phyloP scores from a whole-genome alignment of 2,797 vertebrate genomes.

The Schizopygopsis malacanthus region DNA sequence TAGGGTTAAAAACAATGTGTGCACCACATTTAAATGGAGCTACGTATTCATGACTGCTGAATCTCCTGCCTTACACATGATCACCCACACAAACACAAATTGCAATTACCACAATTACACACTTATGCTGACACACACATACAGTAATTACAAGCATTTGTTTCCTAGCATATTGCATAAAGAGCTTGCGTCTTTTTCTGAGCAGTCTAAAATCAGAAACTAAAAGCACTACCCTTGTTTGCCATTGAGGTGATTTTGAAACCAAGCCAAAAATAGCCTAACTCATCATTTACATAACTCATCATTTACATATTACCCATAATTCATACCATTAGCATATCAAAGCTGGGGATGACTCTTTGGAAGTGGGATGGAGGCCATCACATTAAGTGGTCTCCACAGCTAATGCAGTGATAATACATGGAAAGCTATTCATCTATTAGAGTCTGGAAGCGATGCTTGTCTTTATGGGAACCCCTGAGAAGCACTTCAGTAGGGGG shows the following conservation, averaged over 20 bases:
- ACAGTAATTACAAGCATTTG: constrained; percentile 40
- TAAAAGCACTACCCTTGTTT: constrained; percentile 67
- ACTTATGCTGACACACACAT: constrained; percentile 22
- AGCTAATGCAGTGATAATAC: constrained; percentile 46
- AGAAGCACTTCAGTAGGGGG: constrained; percentile 11
- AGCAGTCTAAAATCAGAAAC: constrained; percentile 49
- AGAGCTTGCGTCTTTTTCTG: not conserved
- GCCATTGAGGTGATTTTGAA: constrained; percentile 68
- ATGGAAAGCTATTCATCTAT: constrained; percentile 40
- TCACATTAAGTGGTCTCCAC: constrained; percentile 53
- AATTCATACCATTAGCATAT: constrained; percentile 71
- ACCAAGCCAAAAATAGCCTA: constrained; percentile 64
- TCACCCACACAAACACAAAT: constrained; percentile 31
- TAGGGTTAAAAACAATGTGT: constrained; percentile 15
- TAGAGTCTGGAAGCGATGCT: constrained; percentile 24
- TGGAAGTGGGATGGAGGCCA: constrained; percentile 43
- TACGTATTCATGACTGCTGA: constrained; percentile 6
- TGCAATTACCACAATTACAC: constrained; percentile 38
- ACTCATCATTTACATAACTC: constrained; percentile 68
- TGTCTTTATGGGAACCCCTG: constrained; percentile 34
- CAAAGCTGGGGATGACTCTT: constrained; percentile 43
- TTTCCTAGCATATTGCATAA: constrained; percentile 5
- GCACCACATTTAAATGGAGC: not conserved
- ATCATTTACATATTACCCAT: constrained; percentile 71
- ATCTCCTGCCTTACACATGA: constrained; percentile 12